A percentile compares a stretch with the other conserved stretches of the same genome.
phyloP scores from a whole-genome alignment of 2,888 invertebrate genomes.

The Orthosia cruda region DNA sequence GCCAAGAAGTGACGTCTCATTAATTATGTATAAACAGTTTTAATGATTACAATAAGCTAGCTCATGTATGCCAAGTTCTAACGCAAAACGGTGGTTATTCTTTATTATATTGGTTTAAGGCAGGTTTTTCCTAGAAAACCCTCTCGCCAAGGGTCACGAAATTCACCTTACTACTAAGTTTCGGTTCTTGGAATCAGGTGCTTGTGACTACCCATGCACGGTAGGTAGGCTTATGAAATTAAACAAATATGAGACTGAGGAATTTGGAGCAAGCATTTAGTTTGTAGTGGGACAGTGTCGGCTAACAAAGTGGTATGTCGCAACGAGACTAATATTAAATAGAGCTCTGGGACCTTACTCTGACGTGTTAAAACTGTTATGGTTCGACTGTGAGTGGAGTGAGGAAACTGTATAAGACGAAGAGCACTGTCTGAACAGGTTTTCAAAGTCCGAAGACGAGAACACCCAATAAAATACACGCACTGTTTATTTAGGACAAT shows the following conservation, averaged over 20 bases:
- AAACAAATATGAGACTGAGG: neutral
- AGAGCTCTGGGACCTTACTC: too few relatives aligned
- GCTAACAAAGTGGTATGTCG: too few relatives aligned
- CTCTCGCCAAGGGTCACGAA: neutral
- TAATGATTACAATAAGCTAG: neutral
- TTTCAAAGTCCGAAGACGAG: too few relatives aligned
- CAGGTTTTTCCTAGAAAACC: neutral
- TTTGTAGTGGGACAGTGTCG: neutral
- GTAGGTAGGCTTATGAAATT: neutral
- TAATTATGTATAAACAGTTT: slow-evolving; percentile 24
- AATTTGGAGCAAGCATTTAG: neutral
- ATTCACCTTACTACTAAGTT: neutral
- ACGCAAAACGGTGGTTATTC: neutral
- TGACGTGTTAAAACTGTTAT: too few relatives aligned
- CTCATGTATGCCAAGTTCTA: neutral
- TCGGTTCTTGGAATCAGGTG: neutral
- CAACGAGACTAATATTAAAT: too few relatives aligned
- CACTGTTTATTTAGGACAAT: too few relatives aligned
- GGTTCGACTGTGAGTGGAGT: too few relatives aligned
- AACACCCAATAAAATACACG: too few relatives aligned
- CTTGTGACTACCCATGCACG: neutral
- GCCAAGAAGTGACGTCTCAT: slow-evolving; percentile 24
- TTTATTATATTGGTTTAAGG: too few relatives aligned
- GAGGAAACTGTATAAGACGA: too few relatives aligned
- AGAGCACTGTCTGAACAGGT: too few relatives aligned